A percentile compares a stretch with the other conserved stretches of the same genome.
Conservation (phyloP, 2,888 invertebrate species). For the Pollenia angustigena region DNA sequence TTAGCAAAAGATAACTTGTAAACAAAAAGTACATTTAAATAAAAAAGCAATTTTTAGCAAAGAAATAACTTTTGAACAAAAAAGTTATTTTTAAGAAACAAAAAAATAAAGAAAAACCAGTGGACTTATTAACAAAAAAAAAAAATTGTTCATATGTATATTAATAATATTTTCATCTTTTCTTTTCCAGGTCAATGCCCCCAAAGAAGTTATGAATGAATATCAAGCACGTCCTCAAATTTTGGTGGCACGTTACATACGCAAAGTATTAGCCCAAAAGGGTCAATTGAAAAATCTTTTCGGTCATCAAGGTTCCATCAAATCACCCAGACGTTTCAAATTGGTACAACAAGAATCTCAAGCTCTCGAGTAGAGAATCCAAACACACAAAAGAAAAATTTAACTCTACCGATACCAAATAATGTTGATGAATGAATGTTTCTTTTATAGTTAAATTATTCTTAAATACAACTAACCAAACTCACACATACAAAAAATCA, state of each 20-base stretch:
- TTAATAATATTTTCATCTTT: neutral
- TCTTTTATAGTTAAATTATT: slow-evolving; percentile 60
- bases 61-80: too few species aligned
- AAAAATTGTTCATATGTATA: neutral
- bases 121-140: neutral
- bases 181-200: slow-evolving; percentile 89
- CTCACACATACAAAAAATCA: neutral
- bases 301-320: slow-evolving; percentile 90
- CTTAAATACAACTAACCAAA: slow-evolving; percentile 15
- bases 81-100: neutral
- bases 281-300: slow-evolving; percentile 90
- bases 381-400: slow-evolving; percentile 13
- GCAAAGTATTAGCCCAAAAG: slow-evolving; percentile 91
- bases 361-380: slow-evolving; percentile 90
- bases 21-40: too few species aligned
- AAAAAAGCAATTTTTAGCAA: too few species aligned
- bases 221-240: slow-evolving; percentile 96
- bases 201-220: slow-evolving; percentile 94
- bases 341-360: slow-evolving; percentile 96
- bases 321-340: slow-evolving; percentile 94
- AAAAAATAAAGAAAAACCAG: neutral
- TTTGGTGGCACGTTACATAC: slow-evolving; percentile 92
- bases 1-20: too few species aligned
- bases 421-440: slow-evolving; percentile 7
- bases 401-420: slow-evolving; percentile 24